A percentile compares a stretch with the other conserved stretches of the same genome.
These are phyloP conservation scores for Crenichthys baileyi DNA, from an alignment of 2,797 vertebrate genomes.

Conservation along the genomic window DNA sequence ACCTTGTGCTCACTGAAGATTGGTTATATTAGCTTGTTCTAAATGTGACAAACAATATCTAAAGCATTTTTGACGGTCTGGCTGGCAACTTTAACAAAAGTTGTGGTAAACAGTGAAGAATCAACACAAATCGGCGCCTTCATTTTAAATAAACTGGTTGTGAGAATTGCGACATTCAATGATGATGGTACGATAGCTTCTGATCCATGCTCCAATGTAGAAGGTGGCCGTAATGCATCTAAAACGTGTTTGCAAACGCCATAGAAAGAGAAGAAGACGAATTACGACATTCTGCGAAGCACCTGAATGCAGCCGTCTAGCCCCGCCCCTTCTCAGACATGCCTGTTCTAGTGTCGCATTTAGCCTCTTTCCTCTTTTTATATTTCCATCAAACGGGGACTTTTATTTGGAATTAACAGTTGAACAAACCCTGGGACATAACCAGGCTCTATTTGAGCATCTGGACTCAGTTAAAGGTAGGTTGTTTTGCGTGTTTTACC, in stretches of 20 bases:
- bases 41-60: not conserved
- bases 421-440: not conserved
- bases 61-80: not conserved
- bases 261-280: not conserved
- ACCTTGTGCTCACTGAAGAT: too few relatives aligned
- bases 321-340: slow-evolving; percentile 42
- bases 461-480: slow-evolving; percentile 46
- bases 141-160: not conserved
- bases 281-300: not conserved
- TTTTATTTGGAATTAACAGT: not conserved
- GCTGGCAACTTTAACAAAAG: not conserved
- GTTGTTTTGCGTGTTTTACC: slow-evolving; percentile 22
- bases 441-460: not conserved
- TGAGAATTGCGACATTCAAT: slow-evolving; percentile 5
- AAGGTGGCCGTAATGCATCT: too few relatives aligned
- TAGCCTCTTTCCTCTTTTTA: slow-evolving; percentile 28
- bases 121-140: not conserved
- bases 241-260: too few relatives aligned
- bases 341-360: slow-evolving; percentile 19
- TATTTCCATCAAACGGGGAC: slow-evolving; percentile 7
- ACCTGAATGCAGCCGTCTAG: slow-evolving; percentile 32
- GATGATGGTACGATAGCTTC: too few relatives aligned
- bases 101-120: not conserved
- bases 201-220: too few relatives aligned
- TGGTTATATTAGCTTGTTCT: not conserved